Base-by-base conservation (phyloP, 2,888 invertebrate species). In the Hemistola chrysoprasaria region DNA sequence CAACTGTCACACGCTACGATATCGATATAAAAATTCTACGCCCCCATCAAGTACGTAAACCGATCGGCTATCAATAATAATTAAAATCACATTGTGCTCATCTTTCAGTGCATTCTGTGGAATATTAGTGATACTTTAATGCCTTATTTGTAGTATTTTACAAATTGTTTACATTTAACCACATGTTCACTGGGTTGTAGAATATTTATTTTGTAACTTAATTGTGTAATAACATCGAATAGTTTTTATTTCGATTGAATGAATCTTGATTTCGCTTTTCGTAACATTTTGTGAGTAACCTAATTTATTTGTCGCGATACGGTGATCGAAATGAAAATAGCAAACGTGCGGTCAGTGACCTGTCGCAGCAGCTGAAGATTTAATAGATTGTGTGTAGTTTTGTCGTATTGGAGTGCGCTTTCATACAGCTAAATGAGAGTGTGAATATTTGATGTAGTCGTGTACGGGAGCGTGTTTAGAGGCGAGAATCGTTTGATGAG, bases 381-480 rank as follows among this genome's bases (percentile, higher is more conserved):
- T 40, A 40, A 26, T 6, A 29, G 25, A 44, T 36, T 30, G 53
- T 59, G 50, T 36, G 35, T 36, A 36, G 44, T 53, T 56, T 61
- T 60, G 49, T 36, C 34, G 38, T 47, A 42, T 50, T 48, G 53
- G 46, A 56, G 54, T 59, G 55, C 54, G 76, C 72, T 77, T 78
- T 76, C 74, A 78, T 80, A 73, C 71, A 70, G 75, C 66, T 69
- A 79, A 78, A 82, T 78, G 76, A 77, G 71, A 78, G 72, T 78
- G 81, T 88, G 79, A 87, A 88, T 88, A 85, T 86, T 87, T 87
- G 77, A 88, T 87, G 79, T 79, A 78, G 71, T 78, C 79, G 78
- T 79, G 79, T 77, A 77, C 71, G 71, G 66, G 66, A 73, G 78
- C 74, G 81, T 66, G 64, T 60, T 60, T 77, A 85, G 75, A 78